Percentiles rank a stretch among this genome's conserved stretches.
These are phyloP conservation scores for Trichechus manatus DNA, from an alignment of 2,113 vertebrate genomes.

Conservation along the genomic window DNA sequence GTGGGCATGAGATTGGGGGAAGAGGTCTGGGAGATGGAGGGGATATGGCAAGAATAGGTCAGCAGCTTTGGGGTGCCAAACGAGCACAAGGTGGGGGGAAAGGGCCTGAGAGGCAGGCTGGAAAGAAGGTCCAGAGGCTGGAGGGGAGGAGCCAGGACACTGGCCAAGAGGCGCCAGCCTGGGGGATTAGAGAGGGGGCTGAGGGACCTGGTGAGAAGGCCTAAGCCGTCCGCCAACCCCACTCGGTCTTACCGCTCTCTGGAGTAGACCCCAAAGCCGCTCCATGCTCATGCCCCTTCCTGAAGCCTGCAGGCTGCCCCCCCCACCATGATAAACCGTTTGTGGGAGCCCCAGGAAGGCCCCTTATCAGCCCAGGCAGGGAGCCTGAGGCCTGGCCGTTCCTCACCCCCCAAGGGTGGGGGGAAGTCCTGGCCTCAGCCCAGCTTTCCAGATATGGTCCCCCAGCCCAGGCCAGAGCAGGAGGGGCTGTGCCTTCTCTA, in stretches of 20 bases:
- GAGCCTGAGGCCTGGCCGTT: conserved; percentile 47
- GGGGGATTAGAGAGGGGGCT: neutral
- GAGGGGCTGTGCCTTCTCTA: conserved; percentile 85
- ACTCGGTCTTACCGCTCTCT: conserved; percentile 76
- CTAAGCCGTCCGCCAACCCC: neutral
- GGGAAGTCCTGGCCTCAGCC: conserved; percentile 77
- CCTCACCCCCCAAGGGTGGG: neutral
- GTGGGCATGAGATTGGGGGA: neutral
- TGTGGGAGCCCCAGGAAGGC: conserved; percentile 71
- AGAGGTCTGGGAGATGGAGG: neutral
- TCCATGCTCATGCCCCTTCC: conserved; percentile 73
- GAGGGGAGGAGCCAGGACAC: neutral
- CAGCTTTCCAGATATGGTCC: conserved; percentile 87
- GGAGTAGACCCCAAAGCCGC: conserved; percentile 74
- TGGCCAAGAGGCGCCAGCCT: neutral
- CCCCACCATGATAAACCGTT: conserved; percentile 78
- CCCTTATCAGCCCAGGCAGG: conserved; percentile 79
- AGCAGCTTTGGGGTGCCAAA: neutral
- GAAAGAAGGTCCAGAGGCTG: neutral
- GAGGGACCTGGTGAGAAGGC: neutral
- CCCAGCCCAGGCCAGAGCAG: conserved; percentile 78
- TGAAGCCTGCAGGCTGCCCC: conserved; percentile 51
- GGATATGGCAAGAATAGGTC: neutral
- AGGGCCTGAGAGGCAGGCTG: neutral
- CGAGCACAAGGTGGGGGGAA: neutral